A percentile compares a stretch with the other conserved stretches of the same genome.
phyloP scores from a whole-genome alignment of 2,797 vertebrate genomes.

The Pelodytes ibericus region DNA sequence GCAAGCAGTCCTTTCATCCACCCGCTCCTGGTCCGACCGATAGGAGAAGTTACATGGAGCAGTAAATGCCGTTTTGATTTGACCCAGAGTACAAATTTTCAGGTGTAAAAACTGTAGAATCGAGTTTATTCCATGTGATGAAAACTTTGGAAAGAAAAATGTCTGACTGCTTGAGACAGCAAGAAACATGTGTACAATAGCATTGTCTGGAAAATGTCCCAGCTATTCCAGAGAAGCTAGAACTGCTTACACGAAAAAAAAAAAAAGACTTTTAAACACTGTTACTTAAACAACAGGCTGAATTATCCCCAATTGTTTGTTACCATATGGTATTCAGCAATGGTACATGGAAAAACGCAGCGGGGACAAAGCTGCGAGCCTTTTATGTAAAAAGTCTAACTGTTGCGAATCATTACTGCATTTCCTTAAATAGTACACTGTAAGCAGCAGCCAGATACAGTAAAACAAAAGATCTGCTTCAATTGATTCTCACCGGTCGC shows the following conservation, averaged over 20 bases:
- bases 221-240: neutral
- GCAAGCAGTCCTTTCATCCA: no score
- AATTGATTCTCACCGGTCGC: neutral
- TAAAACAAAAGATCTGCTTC: neutral
- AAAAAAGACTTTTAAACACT: slow-evolving; percentile 6
- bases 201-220: neutral
- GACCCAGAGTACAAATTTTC: no score
- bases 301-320: slow-evolving; percentile 12
- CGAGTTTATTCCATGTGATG: no score
- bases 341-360: neutral
- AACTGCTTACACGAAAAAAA: slow-evolving; percentile 4
- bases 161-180: no score
- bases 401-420: neutral
- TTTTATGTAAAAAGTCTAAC: neutral
- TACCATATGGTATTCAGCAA: neutral
- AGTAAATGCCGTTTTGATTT: no score
- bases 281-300: slow-evolving; percentile 5
- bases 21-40: no score
- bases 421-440: neutral
- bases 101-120: no score
- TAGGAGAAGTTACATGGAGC: no score
- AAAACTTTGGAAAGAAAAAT: no score
- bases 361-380: neutral
- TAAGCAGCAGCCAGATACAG: neutral
- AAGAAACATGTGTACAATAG: slow-evolving; percentile 3